Conservation (phyloP, 2,113 vertebrate genomes). For the Marcusenius ussheri region DNA sequence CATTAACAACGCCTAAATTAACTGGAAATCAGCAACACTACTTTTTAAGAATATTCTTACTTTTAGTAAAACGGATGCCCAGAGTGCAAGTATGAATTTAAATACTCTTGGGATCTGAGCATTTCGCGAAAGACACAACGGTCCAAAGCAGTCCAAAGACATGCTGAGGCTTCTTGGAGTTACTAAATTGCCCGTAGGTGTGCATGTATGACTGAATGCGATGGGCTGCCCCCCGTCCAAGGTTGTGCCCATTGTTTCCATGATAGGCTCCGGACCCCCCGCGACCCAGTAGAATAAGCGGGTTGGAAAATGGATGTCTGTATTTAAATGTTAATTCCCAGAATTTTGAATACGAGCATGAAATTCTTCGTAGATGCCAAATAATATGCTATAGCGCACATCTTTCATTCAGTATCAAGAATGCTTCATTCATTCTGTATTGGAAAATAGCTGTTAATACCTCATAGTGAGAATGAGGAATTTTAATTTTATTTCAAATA, state of each 20-base stretch:
- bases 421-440: background rate
- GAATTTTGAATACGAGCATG: background rate
- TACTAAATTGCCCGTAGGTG: no score
- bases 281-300: no score
- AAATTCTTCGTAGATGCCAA: background rate
- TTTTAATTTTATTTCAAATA: background rate
- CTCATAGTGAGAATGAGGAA: background rate
- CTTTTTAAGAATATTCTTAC: background rate
- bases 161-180: no score
- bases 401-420: background rate
- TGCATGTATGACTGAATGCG: no score
- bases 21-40: background rate
- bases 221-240: no score
- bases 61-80: background rate
- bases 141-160: no score
- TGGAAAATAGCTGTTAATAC: background rate
- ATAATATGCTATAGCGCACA: background rate
- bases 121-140: background rate
- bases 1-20: background rate
- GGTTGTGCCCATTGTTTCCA: no score
- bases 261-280: no score
- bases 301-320: background rate
- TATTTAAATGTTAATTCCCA: background rate
- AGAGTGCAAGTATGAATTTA: background rate
- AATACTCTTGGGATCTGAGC: background rate